These are phyloP conservation scores for Halictus ligatus DNA, from an alignment of 2,888 invertebrate species.

Conservation along the genomic window DNA sequence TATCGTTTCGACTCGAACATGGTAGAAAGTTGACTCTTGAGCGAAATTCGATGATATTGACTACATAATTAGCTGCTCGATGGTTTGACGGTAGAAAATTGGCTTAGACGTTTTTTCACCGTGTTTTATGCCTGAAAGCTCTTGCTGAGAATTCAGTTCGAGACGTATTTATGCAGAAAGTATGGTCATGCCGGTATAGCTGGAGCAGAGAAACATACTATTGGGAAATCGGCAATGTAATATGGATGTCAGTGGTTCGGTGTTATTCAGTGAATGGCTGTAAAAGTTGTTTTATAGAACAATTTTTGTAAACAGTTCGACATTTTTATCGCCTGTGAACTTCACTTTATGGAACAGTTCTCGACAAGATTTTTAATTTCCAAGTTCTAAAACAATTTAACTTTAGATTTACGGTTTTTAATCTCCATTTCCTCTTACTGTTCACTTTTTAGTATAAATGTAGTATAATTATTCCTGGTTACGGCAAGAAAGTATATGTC, in stretches of 20 bases:
- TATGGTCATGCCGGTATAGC: background rate
- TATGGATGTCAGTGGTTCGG: background rate
- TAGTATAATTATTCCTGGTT: background rate
- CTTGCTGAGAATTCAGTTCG: background rate
- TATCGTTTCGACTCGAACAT: background rate
- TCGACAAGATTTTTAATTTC: background rate
- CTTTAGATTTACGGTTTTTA: background rate
- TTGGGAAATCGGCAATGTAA: background rate
- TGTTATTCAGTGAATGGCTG: background rate
- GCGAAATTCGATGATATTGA: slow-evolving; percentile 10
- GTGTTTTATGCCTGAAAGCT: background rate
- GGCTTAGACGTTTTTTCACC: background rate
- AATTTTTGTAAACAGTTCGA: background rate
- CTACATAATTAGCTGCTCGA: slow-evolving; percentile 10
- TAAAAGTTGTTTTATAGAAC: background rate
- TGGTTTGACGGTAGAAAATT: background rate
- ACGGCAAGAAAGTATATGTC: background rate
- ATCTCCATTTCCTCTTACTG: background rate
- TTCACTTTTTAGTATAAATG: background rate
- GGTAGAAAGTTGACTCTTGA: slow-evolving; percentile 20
- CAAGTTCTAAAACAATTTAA: too few species aligned
- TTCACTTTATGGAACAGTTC: too few species aligned
- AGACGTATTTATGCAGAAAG: background rate
- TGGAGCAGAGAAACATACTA: background rate
- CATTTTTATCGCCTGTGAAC: background rate